A percentile compares a stretch with the other conserved stretches of the same genome.
phyloP scores from a whole-genome alignment of 2,797 vertebrate genomes.

The Etheostoma nigrum region DNA sequence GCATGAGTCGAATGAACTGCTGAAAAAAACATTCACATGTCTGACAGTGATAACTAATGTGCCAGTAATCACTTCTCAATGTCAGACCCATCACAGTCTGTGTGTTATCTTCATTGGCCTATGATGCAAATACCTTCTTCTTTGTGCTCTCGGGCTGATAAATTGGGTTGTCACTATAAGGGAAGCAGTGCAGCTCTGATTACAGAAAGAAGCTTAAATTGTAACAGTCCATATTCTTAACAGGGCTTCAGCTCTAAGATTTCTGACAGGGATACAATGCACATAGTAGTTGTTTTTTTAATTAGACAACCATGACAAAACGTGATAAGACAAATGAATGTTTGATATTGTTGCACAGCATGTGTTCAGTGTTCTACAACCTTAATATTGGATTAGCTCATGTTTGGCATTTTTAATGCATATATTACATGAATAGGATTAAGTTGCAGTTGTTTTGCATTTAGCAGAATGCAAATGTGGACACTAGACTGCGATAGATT shows the following conservation, averaged over 20 bases:
- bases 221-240: conserved; percentile 29
- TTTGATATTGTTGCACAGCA: background rate
- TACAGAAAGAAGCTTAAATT: conserved; percentile 39
- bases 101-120: conserved; percentile 46
- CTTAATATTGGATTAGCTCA: background rate
- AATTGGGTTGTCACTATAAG: conserved; percentile 57
- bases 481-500: background rate
- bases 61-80: conserved; percentile 50
- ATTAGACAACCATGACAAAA: background rate
- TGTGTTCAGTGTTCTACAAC: background rate
- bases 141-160: conserved; percentile 55
- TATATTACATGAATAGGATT: background rate
- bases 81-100: conserved; percentile 54
- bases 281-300: background rate
- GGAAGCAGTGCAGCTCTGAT: conserved; percentile 22
- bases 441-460: background rate
- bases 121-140: conserved; percentile 58
- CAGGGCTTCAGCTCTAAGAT: background rate
- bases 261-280: background rate
- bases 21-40: background rate
- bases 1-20: conserved; percentile 2
- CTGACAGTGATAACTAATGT: conserved; percentile 34
- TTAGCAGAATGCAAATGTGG: background rate
- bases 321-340: background rate
- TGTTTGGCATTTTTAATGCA: background rate